These are phyloP conservation scores for Cheilinus undulatus DNA, from an alignment of 2,113 vertebrate species.

Conservation along the genomic window DNA sequence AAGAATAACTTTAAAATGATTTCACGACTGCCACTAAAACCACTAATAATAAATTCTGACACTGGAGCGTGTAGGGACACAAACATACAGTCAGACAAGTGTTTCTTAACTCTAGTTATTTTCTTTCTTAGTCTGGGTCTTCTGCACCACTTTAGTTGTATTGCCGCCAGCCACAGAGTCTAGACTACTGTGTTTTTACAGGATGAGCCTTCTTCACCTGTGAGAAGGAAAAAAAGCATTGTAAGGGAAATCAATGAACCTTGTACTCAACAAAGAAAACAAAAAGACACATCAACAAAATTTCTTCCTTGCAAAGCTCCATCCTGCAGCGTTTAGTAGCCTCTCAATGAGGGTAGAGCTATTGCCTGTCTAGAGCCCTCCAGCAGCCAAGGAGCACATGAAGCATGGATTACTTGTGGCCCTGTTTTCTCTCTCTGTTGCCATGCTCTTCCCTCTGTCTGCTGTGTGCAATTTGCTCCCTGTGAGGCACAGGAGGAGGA, in stretches of 20 bases:
- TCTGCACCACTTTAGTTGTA: constrained; percentile 32
- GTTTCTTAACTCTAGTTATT: constrained; percentile 39
- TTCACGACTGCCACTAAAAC: too few species aligned
- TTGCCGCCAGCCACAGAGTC: constrained; percentile 33
- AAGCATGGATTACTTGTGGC: neutral
- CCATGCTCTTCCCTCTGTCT: too few species aligned
- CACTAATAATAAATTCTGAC: too few species aligned
- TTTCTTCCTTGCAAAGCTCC: constrained; percentile 2
- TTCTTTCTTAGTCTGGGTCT: constrained; percentile 47
- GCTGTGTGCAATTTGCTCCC: too few species aligned
- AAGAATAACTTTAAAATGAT: too few species aligned
- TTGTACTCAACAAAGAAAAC: constrained; percentile 15
- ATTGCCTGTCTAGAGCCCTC: constrained; percentile 2
- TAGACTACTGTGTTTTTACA: constrained; percentile 27
- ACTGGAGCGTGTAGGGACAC: neutral
- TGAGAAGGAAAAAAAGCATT: constrained; percentile 17
- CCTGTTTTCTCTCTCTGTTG: too few species aligned
- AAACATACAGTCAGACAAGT: neutral
- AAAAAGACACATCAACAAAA: constrained; percentile 29
- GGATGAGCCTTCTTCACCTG: constrained; percentile 36
- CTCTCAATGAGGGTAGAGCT: constrained; percentile 20
- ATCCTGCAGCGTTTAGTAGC: constrained; percentile 13
- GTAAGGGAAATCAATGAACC: constrained; percentile 31
- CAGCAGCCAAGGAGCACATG: constrained; percentile 6
- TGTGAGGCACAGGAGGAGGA: too few species aligned